Conservation (phyloP, 2,888 invertebrate species). For the Caenorhabditis becei region DNA sequence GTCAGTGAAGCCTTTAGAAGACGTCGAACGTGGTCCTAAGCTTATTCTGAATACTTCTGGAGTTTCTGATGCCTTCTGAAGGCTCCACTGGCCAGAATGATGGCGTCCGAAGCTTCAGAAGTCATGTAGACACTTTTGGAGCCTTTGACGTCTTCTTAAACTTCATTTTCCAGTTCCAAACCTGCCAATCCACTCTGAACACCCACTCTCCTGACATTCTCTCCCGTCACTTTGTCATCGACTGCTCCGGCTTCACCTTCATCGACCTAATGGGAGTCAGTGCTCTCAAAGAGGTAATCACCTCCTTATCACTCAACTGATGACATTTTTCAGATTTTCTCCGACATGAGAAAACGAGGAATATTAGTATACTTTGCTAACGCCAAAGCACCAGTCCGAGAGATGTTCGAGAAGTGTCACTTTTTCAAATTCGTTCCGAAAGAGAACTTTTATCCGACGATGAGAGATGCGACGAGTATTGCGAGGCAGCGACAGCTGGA, state of each 20-base stretch:
- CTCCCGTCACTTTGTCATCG: constrained; percentile 78
- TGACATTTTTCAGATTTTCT: constrained; percentile 69
- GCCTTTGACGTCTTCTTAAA: too few relatives aligned
- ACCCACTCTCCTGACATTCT: constrained; percentile 43
- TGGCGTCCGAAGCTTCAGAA: too few relatives aligned
- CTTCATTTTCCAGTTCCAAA: constrained; percentile 39
- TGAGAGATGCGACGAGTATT: constrained; percentile 79
- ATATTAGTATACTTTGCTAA: constrained; percentile 81
- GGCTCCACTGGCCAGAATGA: too few relatives aligned
- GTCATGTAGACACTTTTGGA: too few relatives aligned
- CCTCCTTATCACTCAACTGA: too few relatives aligned
- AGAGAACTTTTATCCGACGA: constrained; percentile 80
- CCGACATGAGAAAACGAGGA: constrained; percentile 70
- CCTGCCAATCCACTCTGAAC: constrained; percentile 20
- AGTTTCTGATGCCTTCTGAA: too few relatives aligned
- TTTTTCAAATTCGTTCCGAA: constrained; percentile 79
- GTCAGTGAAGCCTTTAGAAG: too few relatives aligned
- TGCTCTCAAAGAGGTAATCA: constrained; percentile 79
- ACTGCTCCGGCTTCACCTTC: constrained; percentile 81
- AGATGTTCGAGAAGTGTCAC: constrained; percentile 77
- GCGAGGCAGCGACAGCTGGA: constrained; percentile 74
- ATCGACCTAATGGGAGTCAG: constrained; percentile 81
- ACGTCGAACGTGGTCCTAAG: too few relatives aligned
- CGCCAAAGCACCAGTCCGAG: constrained; percentile 80
- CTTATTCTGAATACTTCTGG: too few relatives aligned